Base-by-base conservation (phyloP, 1,140 invertebrate species). In the Radopholus similis region DNA sequence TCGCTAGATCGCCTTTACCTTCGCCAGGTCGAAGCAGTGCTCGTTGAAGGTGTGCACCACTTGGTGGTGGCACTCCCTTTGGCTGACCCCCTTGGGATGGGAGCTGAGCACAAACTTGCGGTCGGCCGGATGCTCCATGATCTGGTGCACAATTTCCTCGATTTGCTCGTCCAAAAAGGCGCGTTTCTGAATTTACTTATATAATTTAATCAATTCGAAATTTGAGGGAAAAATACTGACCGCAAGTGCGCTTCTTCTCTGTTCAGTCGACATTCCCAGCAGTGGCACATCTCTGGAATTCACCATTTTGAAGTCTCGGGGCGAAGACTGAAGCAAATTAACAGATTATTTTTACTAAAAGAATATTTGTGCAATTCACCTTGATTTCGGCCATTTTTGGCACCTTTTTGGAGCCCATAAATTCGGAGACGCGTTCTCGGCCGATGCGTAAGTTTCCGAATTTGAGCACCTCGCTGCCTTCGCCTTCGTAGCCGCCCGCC, bases 391-490 rank as follows among this genome's bases (percentile, higher is more conserved):
- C 62, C 15, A n/a, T 38, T 18, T 60, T 58, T 42, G 60, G 57
- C 18, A 34, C 44, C 23, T 59, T 44, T 66, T 68, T 66, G 28
- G 68, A 40, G 23, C 82, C 81, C 58, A 82, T 77, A 73, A 82
- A 82, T 28, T 83, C 77, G 18, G 73, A 80, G 18, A 82, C 73
- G 18, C 55, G 53, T 59, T 82, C 78, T 28, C 70, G 54, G 15
- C 64, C 69, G 47, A 83, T 81, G 15, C 54, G 75, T 56, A 86
- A 58, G 73, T 88, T 85, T 71, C 88, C 88, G 82, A 84, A 88
- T 73, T 88, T 84, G 77, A 84, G 78, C 1, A 88, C 87, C 77
- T 88, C 86, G 56, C 87, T 88, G 9, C 85, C 85, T 69, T 86
- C 87, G 5, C n/a, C n/a, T n/a, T n/a, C n/a, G n/a, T n/a, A n/a